Evolutionary conservation across 2,113 vertebrate species (phyloP), one percentile per base, ranked within the genome.

Genomic region (Phalacrocorax carbo): DNA sequence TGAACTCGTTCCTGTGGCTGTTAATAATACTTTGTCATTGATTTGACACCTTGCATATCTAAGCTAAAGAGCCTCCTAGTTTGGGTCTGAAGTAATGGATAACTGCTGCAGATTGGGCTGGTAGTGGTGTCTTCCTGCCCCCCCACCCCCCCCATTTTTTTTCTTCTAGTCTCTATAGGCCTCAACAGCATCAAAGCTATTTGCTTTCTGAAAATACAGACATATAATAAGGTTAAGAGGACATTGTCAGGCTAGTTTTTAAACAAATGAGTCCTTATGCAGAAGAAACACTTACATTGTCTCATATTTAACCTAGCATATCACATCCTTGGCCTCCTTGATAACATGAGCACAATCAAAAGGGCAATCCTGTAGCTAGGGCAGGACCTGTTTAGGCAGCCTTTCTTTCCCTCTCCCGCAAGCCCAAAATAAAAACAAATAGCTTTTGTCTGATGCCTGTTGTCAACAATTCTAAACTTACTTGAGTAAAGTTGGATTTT

Each of bases 401-500:
- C 18, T 84, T 80, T 48, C 58, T 80, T 84, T 62, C 20, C 30
- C 15, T 61, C 11, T 75, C 8, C 11, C 22, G 18, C 1, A 1
- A 55, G 19, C 16, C 42, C 15, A 62, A 42, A 90, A 62, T 23
- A 16, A 62, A 76, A 94, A 34, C 30, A 69, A 65, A 25, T 11
- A 46, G 42, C 16, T 61, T 40, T 51, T 91, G 21, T 82, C 36
- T 3, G 0, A 8, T 65, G 11, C 49, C 54, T 76, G 2, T 38
- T 42, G 22, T 87, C 60, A 70, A 12, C 23, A 81, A 1, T 92
- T 84, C 10, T 44, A 9, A 36, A 44, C 38, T 62, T 64, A 27
- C 8, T 94, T 92, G 75, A 66, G 58, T 82, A n/a, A 88, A 82
- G 51, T 19, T 87, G 52, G 32, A 46, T 61, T 83, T 90, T 82